A percentile compares a stretch with the other conserved stretches of the same genome.
phyloP scores from a whole-genome alignment of 1,140 invertebrate species.

The Drosophila melanogaster region DNA sequence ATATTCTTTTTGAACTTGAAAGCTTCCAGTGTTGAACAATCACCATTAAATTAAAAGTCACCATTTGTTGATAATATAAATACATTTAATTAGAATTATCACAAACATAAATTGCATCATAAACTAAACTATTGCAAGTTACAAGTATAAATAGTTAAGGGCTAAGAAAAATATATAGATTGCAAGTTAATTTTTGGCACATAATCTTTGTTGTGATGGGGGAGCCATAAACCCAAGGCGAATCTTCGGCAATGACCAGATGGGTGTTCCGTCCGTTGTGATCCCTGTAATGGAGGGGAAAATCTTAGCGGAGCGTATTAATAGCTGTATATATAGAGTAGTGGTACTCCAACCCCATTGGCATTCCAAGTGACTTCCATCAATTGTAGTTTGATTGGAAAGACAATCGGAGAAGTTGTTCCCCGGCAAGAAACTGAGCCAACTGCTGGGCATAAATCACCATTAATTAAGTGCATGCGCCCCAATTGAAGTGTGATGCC shows the following conservation, averaged over 20 bases:
- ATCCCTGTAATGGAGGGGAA: slow-evolving; percentile 16
- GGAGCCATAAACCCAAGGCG: slow-evolving; percentile 9
- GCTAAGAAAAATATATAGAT: slow-evolving; percentile 56
- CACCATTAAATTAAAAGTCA: slow-evolving; percentile 6
- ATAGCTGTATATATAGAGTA: slow-evolving; percentile 2
- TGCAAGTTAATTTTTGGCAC: slow-evolving; percentile 66
- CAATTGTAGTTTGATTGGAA: slow-evolving; percentile 47
- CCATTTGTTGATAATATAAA: slow-evolving; percentile 5
- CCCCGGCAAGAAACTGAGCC: slow-evolving; percentile 5
- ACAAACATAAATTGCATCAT: slow-evolving; percentile 70
- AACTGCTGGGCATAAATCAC: slow-evolving; percentile 69
- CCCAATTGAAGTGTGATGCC: slow-evolving; percentile 63
- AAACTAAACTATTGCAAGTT: slow-evolving; percentile 64
- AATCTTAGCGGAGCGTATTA: slow-evolving; percentile 1
- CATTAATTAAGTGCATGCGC: slow-evolving; percentile 70
- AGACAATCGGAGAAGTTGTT: slow-evolving; percentile 66
- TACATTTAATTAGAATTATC: slow-evolving; percentile 72
- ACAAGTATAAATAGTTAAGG: slow-evolving; percentile 65
- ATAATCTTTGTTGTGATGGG: slow-evolving; percentile 27
- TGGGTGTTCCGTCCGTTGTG: slow-evolving; percentile 11
- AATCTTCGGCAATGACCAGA: slow-evolving; percentile 20
- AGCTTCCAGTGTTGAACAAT: slow-evolving; percentile 51
- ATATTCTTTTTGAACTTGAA: slow-evolving; percentile 43
- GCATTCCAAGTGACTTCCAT: slow-evolving; percentile 20
- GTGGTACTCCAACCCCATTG: slow-evolving; percentile 17